These are phyloP conservation scores for Liposcelis brunnea DNA, from an alignment of 2,888 invertebrate genomes.

Conservation along the genomic window DNA sequence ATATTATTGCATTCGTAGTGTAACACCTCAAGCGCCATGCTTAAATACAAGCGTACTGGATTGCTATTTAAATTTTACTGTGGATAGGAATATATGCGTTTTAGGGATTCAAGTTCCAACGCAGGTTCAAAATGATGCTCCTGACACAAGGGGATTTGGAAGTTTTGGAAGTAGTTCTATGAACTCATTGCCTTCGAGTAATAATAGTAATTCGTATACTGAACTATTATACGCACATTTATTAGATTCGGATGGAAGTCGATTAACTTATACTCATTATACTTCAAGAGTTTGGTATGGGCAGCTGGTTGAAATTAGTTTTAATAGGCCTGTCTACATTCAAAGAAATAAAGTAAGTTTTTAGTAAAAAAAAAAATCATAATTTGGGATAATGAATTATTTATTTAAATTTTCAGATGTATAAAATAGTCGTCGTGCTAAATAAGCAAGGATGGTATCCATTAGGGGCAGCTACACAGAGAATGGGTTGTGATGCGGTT, in stretches of 20 bases:
- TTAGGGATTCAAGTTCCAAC: slow-evolving; percentile 54
- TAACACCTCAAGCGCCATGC: slow-evolving; percentile 50
- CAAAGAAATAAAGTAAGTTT: slow-evolving; percentile 44
- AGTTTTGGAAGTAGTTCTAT: too few relatives aligned
- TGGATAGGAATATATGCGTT: slow-evolving; percentile 62
- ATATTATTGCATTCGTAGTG: slow-evolving; percentile 49
- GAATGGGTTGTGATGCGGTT: slow-evolving; percentile 49
- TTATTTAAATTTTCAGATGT: slow-evolving; percentile 22
- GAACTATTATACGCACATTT: slow-evolving; percentile 69
- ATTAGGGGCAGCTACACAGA: slow-evolving; percentile 51
- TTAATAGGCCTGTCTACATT: slow-evolving; percentile 63
- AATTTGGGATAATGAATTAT: too few relatives aligned
- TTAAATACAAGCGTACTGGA: slow-evolving; percentile 59
- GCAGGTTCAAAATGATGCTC: slow-evolving; percentile 36
- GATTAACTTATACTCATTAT: slow-evolving; percentile 67
- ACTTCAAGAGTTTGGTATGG: slow-evolving; percentile 57
- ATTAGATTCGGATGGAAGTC: slow-evolving; percentile 58
- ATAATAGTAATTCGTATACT: slow-evolving; percentile 32
- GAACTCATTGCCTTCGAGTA: too few relatives aligned
- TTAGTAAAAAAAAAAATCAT: neutral
- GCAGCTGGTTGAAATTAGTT: slow-evolving; percentile 58
- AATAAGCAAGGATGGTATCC: slow-evolving; percentile 72
- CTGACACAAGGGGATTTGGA: neutral
- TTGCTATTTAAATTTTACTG: slow-evolving; percentile 61
- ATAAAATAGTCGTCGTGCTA: slow-evolving; percentile 66